These are phyloP conservation scores for Brienomyrus brachyistius DNA, from an alignment of 2,113 vertebrate species.

Conservation along the genomic window DNA sequence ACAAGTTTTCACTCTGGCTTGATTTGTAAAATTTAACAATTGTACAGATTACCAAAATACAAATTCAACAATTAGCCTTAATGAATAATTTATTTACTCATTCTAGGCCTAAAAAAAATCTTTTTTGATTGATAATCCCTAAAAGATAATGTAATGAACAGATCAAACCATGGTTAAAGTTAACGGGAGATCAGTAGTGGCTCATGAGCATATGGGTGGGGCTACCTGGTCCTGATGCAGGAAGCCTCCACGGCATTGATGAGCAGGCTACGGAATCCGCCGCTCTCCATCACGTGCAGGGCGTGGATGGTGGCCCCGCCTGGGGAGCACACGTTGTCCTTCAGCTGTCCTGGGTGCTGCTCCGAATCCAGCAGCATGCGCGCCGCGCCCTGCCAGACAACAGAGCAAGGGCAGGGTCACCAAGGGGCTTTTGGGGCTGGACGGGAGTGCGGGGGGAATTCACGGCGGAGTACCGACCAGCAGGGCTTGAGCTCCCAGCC, in stretches of 20 bases:
- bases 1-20: not conserved
- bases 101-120: not conserved
- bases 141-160: not conserved
- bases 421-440: no score
- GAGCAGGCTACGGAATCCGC: constrained; percentile 89
- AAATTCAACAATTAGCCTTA: not conserved
- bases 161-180: not conserved
- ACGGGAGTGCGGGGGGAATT: not conserved
- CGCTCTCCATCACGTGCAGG: constrained; percentile 87
- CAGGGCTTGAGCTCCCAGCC: constrained; percentile 86
- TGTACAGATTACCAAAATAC: not conserved
- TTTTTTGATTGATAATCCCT: not conserved
- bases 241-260: constrained; percentile 97
- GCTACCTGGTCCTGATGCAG: constrained; percentile 80
- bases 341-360: constrained; percentile 89
- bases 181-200: not conserved
- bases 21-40: not conserved
- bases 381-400: constrained; percentile 74
- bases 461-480: constrained; percentile 64
- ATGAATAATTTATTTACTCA: not conserved
- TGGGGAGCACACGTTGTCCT: constrained; percentile 91
- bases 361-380: constrained; percentile 91
- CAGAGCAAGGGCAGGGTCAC: not conserved
- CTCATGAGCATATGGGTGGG: not conserved
- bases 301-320: constrained; percentile 95